Percentiles rank a stretch among this genome's conserved stretches.
These are phyloP conservation scores for Rambutsinella grinnellia DNA, from an alignment of 2,888 invertebrate species.

Conservation along the genomic window DNA sequence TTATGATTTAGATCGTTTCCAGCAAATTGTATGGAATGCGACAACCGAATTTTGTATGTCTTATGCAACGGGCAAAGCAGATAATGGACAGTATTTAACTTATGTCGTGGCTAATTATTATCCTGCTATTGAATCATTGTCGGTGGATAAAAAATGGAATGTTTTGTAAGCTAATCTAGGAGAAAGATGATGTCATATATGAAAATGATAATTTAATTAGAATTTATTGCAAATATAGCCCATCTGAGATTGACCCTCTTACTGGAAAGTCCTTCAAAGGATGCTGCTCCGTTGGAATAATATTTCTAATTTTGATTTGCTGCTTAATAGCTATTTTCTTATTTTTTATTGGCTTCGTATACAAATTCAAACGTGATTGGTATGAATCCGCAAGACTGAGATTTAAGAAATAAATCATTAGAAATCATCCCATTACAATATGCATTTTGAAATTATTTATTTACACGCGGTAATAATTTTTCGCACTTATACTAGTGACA, in stretches of 20 bases:
- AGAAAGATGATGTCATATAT: too few species aligned
- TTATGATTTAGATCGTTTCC: constrained; percentile 36
- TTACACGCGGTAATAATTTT: too few species aligned
- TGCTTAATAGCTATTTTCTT: too few species aligned
- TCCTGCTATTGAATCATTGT: constrained; percentile 7
- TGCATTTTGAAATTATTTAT: too few species aligned
- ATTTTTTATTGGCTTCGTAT: neutral
- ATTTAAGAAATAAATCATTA: too few species aligned
- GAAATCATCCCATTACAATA: too few species aligned
- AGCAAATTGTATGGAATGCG: constrained; percentile 56
- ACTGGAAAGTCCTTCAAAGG: too few species aligned
- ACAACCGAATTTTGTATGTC: constrained; percentile 56
- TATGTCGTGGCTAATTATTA: constrained; percentile 60
- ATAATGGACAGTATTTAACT: constrained; percentile 33
- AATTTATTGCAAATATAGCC: too few species aligned
- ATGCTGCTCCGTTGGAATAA: neutral
- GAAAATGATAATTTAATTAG: too few species aligned
- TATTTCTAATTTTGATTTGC: constrained; percentile 1
- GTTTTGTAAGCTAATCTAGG: constrained; percentile 25
- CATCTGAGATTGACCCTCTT: too few species aligned
- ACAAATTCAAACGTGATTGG: neutral
- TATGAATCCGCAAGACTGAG: neutral
- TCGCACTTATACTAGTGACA: too few species aligned
- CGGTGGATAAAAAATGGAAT: constrained; percentile 14
- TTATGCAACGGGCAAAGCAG: constrained; percentile 25